Evolutionary conservation across 2,113 vertebrate genomes (phyloP), one percentile per base, ranked within the genome.

Genomic region (Girardinichthys multiradiatus): DNA sequence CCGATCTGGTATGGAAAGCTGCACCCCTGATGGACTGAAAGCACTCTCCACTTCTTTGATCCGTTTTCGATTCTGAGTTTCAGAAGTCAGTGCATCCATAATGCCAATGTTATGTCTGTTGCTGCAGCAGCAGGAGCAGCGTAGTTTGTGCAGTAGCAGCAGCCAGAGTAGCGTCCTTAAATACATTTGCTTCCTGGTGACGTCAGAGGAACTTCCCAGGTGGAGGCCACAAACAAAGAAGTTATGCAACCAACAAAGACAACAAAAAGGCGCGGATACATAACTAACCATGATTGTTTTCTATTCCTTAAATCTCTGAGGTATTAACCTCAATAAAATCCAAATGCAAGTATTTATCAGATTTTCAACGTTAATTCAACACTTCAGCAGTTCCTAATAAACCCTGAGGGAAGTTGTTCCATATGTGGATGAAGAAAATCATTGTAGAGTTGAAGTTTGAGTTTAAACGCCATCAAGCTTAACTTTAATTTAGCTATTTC

Each of bases 11-110:
- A 92, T 66, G 0, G 85, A 84, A 45, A 97, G 85, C 0, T 93
- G 85, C 62, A 93, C 93, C 9, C 96, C 95, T 0, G 90, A 87
- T 0, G 94, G 90, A 1, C 95, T 90, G 2, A 98, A 98, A 57
- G 94, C 95, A 78, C 66, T 95, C 79, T 96, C 96, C 48, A 98
- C 94, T 0, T 91, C 89, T 0, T 63, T 64, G 51, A 78, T 73
- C 28, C 58, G 74, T 4, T 70, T 21, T 0, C 0, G 1, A 91
- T 94, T 85, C 1, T 85, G 70, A 3, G 0, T 7, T 0, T 90
- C 94, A 76, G 95, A 95, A 1, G 79, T 84, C 10, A 93, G 81
- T 3, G 91, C 83, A 68, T 96, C 94, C 69, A 93, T 91, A 93
- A 92, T 96, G 51, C 11, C 37, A 9, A 6, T 11, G 0, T 29